These are phyloP conservation scores for Lepisosteus oculatus DNA, from an alignment of 2,113 vertebrate genomes.

Conservation along the genomic window DNA sequence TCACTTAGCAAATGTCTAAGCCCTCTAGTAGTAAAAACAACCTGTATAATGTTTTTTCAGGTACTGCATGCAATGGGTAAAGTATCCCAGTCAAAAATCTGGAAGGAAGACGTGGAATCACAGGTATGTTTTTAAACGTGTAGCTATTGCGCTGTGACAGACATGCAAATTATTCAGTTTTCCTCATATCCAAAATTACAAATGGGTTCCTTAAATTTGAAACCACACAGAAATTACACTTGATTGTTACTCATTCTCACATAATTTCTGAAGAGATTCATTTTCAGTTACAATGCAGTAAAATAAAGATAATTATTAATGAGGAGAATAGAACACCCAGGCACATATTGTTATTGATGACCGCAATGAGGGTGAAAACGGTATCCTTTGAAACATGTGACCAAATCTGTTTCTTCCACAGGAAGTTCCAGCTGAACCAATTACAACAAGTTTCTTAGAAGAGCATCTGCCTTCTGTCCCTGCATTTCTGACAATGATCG, in stretches of 20 bases:
- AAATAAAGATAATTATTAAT: too few relatives aligned
- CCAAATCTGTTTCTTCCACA: neutral
- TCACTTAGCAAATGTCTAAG: too few relatives aligned
- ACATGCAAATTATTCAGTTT: too few relatives aligned
- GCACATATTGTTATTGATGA: neutral
- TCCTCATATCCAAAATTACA: too few relatives aligned
- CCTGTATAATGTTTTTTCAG: neutral
- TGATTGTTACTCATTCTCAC: too few relatives aligned
- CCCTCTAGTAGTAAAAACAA: too few relatives aligned
- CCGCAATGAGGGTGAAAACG: too few relatives aligned
- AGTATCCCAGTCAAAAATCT: neutral
- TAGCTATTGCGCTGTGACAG: too few relatives aligned
- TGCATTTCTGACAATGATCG: neutral
- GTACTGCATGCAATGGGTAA: conserved; percentile 5
- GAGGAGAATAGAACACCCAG: too few relatives aligned
- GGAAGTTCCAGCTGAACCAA: neutral
- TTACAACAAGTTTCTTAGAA: neutral
- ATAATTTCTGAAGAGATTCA: too few relatives aligned
- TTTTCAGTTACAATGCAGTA: too few relatives aligned
- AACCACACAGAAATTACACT: neutral
- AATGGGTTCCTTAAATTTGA: too few relatives aligned
- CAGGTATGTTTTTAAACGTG: neutral
- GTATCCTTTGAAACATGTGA: neutral
- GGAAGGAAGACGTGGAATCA: neutral
- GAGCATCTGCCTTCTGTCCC: neutral